Base-by-base conservation (phyloP, 2,113 vertebrate genomes). In the Limanda limanda region DNA sequence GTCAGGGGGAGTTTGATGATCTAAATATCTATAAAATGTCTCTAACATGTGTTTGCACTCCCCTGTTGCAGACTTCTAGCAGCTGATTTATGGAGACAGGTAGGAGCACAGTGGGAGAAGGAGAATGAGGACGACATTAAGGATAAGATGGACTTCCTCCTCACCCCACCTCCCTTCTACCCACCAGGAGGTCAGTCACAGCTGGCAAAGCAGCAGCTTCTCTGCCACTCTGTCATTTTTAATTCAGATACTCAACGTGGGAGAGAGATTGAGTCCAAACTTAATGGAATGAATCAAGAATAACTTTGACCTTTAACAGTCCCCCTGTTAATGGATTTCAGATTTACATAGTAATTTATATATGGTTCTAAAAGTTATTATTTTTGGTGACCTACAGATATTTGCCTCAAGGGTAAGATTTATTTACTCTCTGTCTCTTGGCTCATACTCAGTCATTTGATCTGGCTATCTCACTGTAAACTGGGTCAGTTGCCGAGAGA, bases 121-220 rank as follows among this genome's bases (percentile, higher is more conserved):
- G 98, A 99, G 88, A 99, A 99, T 9, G 96, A 98, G 82, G 95
- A 96, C 0, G 97, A 98, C 62, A 93, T 99, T 75, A 99, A 99
- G 90, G 97, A 99, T 91, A 99, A 98, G 86, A 93, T 97, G 88
- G 95, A 99, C 89, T 99, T 98, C 18, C 90, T 94, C 70, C 45
- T 93, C 14, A 69, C 88, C 0, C 88, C 91, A 5, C 95, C 96
- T 0, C 45, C 92, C 66, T 92, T 92, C 81, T 98, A 97, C 89
- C 96, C 97, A 24, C 65, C 69, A 9, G 96, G 91, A 89, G 96
- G 98, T 99, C 76, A 93, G 95, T 85, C 67, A 58, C 60, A 0
- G 23, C 40, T 27, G 3, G 5, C 31, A 3, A 54, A 63, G 54
- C 54, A 55, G 52, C 47, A n/a, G 31, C 42, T 54, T 68, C 11